phyloP scores from a whole-genome alignment of 2,113 vertebrate genomes.

The Anguilla rostrata region DNA sequence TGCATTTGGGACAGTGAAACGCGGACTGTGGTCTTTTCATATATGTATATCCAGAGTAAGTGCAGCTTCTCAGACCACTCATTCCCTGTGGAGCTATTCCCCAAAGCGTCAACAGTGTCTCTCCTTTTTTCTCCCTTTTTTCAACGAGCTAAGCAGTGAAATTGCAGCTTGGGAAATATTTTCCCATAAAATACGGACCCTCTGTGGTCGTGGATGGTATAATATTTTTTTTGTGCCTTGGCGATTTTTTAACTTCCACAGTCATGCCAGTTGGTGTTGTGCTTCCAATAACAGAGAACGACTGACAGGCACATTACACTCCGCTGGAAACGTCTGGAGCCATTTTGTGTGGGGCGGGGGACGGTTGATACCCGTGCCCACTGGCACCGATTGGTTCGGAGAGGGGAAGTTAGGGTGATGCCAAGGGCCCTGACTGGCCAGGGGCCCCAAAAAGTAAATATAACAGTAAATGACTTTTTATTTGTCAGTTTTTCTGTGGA shows the following conservation, averaged over 20 bases:
- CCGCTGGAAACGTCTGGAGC: background rate
- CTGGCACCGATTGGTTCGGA: too few species aligned
- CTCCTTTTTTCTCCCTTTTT: background rate
- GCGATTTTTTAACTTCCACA: constrained; percentile 36
- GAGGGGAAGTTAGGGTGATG: too few species aligned
- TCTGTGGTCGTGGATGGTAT: constrained; percentile 25
- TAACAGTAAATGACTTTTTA: too few species aligned
- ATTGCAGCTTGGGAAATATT: constrained; percentile 47
- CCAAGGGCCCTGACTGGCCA: too few species aligned
- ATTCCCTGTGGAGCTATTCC: background rate
- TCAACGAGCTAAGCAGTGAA: constrained; percentile 26
- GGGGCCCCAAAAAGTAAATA: too few species aligned
- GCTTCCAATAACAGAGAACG: constrained; percentile 10
- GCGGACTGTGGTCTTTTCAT: constrained; percentile 15
- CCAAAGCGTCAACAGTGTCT: background rate
- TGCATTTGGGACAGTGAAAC: background rate
- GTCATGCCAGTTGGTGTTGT: constrained; percentile 23
- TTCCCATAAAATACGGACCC: constrained; percentile 53
- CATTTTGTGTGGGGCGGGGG: background rate
- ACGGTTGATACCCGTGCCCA: background rate
- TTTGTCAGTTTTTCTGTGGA: too few species aligned
- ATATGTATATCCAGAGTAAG: constrained; percentile 22
- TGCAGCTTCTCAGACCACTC: constrained; percentile 5
- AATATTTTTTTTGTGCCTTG: constrained; percentile 30
- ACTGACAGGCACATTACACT: background rate